Percentiles rank a stretch among this genome's conserved stretches.
phyloP scores from a whole-genome alignment of 2,888 invertebrate genomes.

The Yponomeuta sedellus region DNA sequence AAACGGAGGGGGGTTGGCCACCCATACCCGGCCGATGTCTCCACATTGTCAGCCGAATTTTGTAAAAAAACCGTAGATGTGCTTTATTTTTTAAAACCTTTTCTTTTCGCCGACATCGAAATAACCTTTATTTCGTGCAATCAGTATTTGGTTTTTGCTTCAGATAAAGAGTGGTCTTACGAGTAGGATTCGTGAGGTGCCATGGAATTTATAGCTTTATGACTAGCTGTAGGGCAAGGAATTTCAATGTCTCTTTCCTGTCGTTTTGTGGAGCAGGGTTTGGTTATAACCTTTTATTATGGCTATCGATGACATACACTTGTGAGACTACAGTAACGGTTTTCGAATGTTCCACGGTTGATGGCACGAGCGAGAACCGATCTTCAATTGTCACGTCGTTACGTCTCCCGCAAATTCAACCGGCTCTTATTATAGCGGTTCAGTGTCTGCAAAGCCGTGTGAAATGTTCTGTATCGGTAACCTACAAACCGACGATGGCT shows the following conservation, averaged over 20 bases:
- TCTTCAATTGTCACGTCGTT: not conserved
- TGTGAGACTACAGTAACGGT: not conserved
- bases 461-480: not conserved
- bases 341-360: not conserved
- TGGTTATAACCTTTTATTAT: not conserved
- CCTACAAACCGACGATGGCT: slow-evolving; percentile 4
- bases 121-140: no score
- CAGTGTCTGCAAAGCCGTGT: not conserved
- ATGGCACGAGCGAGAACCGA: not conserved
- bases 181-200: no score
- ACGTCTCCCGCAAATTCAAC: not conserved
- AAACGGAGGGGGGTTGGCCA: slow-evolving; percentile 31
- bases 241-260: not conserved
- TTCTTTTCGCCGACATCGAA: not conserved
- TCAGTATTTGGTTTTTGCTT: no score
- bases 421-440: not conserved
- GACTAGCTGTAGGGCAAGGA: no score
- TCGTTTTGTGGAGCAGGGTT: not conserved
- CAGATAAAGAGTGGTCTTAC: no score
- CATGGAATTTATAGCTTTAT: no score
- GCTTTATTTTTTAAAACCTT: not conserved
- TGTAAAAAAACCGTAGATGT: slow-evolving; percentile 1
- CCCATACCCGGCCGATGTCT: slow-evolving; percentile 4
- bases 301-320: not conserved
- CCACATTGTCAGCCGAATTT: slow-evolving; percentile 10